Conservation (phyloP, 2,888 invertebrate genomes). For the Argyresthia goedartella region DNA sequence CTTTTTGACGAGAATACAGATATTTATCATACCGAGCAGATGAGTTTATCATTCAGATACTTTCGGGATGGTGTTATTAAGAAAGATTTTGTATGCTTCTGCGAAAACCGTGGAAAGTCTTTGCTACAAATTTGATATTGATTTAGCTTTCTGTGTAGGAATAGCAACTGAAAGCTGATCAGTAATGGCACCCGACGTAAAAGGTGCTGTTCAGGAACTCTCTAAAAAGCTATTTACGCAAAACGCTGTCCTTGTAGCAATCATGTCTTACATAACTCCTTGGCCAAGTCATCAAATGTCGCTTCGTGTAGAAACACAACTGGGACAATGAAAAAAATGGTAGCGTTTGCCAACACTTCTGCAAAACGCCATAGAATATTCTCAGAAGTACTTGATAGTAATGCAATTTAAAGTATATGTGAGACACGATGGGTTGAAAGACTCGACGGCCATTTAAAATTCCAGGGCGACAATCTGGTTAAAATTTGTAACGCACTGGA, state of each 20-base stretch:
- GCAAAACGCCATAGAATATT: slow-evolving; percentile 11
- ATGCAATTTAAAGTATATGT: slow-evolving; percentile 11
- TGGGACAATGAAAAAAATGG: slow-evolving; percentile 11
- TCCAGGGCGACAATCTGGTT: slow-evolving; percentile 11
- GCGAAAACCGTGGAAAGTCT: slow-evolving; percentile 17
- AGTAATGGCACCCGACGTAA: slow-evolving; percentile 21
- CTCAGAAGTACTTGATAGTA: slow-evolving; percentile 6
- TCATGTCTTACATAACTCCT: slow-evolving; percentile 20
- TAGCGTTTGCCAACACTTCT: slow-evolving; percentile 12
- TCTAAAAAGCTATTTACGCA: slow-evolving; percentile 14
- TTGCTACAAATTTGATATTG: slow-evolving; percentile 15
- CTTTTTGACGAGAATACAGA: slow-evolving; percentile 26
- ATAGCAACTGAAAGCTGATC: slow-evolving; percentile 24
- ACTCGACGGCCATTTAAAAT: slow-evolving; percentile 12
- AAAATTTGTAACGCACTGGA: no score
- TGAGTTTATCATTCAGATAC: no score
- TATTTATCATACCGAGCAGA: slow-evolving; percentile 11
- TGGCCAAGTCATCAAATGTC: slow-evolving; percentile 17
- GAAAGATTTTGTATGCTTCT: slow-evolving; percentile 7
- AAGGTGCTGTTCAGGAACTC: slow-evolving; percentile 18
- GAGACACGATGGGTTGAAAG: slow-evolving; percentile 13
- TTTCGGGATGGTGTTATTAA: no score
- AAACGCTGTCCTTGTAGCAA: slow-evolving; percentile 20
- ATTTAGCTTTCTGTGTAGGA: slow-evolving; percentile 13
- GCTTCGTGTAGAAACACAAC: slow-evolving; percentile 13